Base-by-base conservation (phyloP, 2,113 vertebrate genomes). In the Rhabdornis inornatus region DNA sequence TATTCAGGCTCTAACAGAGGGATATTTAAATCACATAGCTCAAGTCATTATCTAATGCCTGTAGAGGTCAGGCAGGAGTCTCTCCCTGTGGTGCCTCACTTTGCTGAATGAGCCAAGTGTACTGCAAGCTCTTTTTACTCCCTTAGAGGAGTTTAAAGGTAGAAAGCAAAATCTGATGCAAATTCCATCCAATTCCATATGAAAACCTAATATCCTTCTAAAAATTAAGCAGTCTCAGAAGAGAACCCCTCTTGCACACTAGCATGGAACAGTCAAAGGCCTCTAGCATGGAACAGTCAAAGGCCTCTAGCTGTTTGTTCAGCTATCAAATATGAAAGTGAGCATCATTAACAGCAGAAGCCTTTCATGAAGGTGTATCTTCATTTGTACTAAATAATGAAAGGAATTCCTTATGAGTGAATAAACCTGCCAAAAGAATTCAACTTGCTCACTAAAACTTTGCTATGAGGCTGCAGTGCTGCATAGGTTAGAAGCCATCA, bases 361-460 rank as follows among this genome's bases (percentile, higher is more conserved):
- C 30, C 61, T 96, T 92, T 96, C 49, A 33, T 56, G 56, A 57
- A 86, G 15, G 23, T 87, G 18, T 72, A 50, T 92, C 39, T 95
- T 95, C 90, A 83, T 96, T 92, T 90, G 13, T 83, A 68, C 72
- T 97, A 69, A 95, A 75, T 97, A 94, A 94, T 95, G 89, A 92
- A 96, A 85, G 18, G 47, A 95, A 89, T 87, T 97, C 55, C 49
- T 94, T 89, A 93, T 76, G 88, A 92, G 42, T 89, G 93, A 93
- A 87, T 94, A 96, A 94, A 93, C 55, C 87, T 94, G 90, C 77
- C 76, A 86, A 47, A 47, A 30, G 44, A 45, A 91, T 94, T 93
- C 77, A 87, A 25, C 65, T 94, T 95, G 44, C 53, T 96, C 40
- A 47, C 52, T 66, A 49, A 91, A 65, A 44, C 27, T 91, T 90